Conservation (phyloP, 1,140 invertebrate genomes). For the Kradibia gibbosae region DNA sequence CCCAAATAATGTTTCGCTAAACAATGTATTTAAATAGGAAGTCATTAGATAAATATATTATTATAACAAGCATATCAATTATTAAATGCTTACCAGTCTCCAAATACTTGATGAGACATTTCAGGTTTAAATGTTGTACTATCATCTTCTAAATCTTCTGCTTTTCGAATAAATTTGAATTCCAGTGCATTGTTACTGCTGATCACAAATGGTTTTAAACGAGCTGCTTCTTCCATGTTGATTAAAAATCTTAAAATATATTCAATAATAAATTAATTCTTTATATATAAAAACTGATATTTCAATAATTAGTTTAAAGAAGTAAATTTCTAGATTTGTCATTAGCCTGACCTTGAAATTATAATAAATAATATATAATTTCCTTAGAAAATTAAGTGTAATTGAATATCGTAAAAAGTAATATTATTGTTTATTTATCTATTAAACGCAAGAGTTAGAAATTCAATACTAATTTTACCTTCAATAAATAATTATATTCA, state of each 20-base stretch:
- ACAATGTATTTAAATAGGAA: slow-evolving; percentile 43
- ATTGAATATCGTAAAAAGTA: neutral
- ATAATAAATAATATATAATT: neutral
- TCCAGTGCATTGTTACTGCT: slow-evolving; percentile 84
- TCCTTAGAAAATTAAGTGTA: neutral
- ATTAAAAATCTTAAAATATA: slow-evolving; percentile 46
- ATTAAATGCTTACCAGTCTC: slow-evolving; percentile 78
- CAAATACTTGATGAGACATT: slow-evolving; percentile 96
- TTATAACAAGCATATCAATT: neutral
- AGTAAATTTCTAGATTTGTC: neutral
- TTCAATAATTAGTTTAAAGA: neutral
- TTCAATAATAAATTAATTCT: neutral
- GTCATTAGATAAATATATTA: neutral
- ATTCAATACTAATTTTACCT: neutral
- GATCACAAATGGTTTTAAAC: slow-evolving; percentile 76
- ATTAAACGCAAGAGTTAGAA: neutral
- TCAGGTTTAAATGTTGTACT: slow-evolving; percentile 84
- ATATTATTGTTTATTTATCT: neutral
- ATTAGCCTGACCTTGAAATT: slow-evolving; percentile 25
- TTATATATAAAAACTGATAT: neutral
- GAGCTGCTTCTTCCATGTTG: slow-evolving; percentile 69
- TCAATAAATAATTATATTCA: neutral
- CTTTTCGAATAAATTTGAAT: slow-evolving; percentile 82
- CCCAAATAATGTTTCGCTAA: slow-evolving; percentile 93
- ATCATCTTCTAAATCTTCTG: slow-evolving; percentile 82